These are phyloP conservation scores for Perithous albicinctus DNA, from an alignment of 2,888 invertebrate species.

Conservation along the genomic window DNA sequence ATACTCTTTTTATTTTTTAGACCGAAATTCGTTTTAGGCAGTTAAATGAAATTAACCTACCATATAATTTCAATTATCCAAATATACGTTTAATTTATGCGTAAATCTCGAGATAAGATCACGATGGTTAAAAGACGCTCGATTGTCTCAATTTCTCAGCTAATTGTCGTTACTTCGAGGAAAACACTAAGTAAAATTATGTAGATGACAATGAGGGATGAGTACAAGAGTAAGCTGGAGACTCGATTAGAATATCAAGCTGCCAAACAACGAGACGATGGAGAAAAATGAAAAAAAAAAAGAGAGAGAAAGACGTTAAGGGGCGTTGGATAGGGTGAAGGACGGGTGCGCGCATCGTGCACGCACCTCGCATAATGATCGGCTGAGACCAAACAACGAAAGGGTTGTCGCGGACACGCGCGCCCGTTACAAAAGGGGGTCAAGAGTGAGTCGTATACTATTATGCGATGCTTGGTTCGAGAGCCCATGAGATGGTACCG, in stretches of 20 bases:
- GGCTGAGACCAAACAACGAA: constrained; percentile 78
- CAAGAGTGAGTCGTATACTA: constrained; percentile 66
- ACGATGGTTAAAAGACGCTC: constrained; percentile 1
- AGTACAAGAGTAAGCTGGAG: constrained; percentile 52
- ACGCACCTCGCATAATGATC: constrained; percentile 79
- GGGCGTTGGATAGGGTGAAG: constrained; percentile 61
- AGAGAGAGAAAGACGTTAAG: constrained; percentile 34
- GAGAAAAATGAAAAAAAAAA: constrained; percentile 7
- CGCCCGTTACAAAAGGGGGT: constrained; percentile 72
- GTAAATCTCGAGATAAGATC: constrained; percentile 33
- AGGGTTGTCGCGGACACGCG: constrained; percentile 73
- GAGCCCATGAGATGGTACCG: constrained; percentile 47
- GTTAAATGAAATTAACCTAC: neutral
- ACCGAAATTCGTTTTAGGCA: too few species aligned
- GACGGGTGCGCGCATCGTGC: constrained; percentile 55
- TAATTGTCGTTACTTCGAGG: constrained; percentile 28
- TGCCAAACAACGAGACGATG: constrained; percentile 50
- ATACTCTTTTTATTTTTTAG: neutral
- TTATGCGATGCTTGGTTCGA: constrained; percentile 50
- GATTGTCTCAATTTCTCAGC: constrained; percentile 58
- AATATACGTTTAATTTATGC: constrained; percentile 31
- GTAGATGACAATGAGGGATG: constrained; percentile 61
- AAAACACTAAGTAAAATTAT: constrained; percentile 51
- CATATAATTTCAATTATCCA: neutral
- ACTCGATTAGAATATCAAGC: constrained; percentile 81